Conservation (phyloP, 2,113 vertebrate species). For the Pipa parva region DNA sequence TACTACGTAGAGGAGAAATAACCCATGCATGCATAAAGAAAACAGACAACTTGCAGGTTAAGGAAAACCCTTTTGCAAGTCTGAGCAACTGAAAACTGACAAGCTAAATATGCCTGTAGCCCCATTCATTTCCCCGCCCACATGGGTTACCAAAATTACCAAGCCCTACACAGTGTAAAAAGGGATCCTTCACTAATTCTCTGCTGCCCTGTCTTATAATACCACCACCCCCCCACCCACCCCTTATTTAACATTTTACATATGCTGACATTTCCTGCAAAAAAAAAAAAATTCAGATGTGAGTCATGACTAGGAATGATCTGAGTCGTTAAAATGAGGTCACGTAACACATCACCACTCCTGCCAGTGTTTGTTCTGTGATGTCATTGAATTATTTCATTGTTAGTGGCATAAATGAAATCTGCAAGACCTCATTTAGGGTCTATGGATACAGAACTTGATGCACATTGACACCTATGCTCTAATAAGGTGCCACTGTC, state of each 20-base stretch:
- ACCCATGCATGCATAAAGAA: slow-evolving; percentile 30
- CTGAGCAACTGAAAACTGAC: slow-evolving; percentile 42
- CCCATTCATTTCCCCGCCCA: slow-evolving; percentile 41
- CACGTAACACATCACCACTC: slow-evolving; percentile 29
- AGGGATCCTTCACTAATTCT: slow-evolving; percentile 31
- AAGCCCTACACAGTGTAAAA: slow-evolving; percentile 33
- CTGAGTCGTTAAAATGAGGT: slow-evolving; percentile 39
- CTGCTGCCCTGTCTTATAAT: slow-evolving; percentile 28
- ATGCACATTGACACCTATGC: not conserved
- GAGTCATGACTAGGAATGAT: slow-evolving; percentile 35
- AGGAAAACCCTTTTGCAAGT: slow-evolving; percentile 43
- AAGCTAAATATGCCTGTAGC: slow-evolving; percentile 43
- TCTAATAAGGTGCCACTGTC: not conserved
- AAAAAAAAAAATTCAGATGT: slow-evolving; percentile 34
- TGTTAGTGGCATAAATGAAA: slow-evolving; percentile 13
- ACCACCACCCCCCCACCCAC: slow-evolving; percentile 10
- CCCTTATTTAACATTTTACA: slow-evolving; percentile 9
- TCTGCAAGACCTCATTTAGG: not conserved
- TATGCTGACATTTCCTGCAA: slow-evolving; percentile 33
- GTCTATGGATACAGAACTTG: not conserved
- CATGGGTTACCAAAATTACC: slow-evolving; percentile 42
- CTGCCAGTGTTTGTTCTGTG: slow-evolving; percentile 22
- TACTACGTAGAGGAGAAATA: slow-evolving; percentile 14
- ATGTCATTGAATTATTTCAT: slow-evolving; percentile 26
- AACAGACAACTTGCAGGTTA: slow-evolving; percentile 42